These are phyloP conservation scores for Pipistrellus pygmaeus DNA, from an alignment of 2,797 vertebrate species.

Conservation along the genomic window DNA sequence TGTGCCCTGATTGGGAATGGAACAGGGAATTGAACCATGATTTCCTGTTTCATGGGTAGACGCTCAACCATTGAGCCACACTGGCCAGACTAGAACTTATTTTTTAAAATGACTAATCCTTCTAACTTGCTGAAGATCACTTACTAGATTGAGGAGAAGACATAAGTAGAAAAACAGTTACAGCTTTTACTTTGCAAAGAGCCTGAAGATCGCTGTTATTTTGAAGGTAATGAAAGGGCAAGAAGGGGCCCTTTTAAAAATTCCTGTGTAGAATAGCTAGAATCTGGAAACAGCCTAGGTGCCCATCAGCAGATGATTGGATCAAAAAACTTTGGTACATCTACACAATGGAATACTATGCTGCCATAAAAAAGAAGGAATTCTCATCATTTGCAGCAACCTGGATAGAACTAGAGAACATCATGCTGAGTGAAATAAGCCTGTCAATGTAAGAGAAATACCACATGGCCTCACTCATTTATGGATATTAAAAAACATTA, in stretches of 20 bases:
- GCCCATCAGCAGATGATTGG: too few species aligned
- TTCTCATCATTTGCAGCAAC: too few species aligned
- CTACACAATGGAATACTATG: too few species aligned
- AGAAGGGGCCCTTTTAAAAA: background rate
- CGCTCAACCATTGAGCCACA: background rate
- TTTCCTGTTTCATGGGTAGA: background rate
- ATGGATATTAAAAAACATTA: too few species aligned
- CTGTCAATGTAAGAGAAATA: too few species aligned
- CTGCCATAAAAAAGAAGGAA: too few species aligned
- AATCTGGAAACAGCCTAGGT: too few species aligned
- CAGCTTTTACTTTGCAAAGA: conserved; percentile 31
- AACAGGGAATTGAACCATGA: background rate
- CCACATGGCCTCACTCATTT: too few species aligned
- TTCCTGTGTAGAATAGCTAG: too few species aligned
- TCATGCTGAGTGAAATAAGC: too few species aligned
- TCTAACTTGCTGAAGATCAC: conserved; percentile 34
- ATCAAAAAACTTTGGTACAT: too few species aligned
- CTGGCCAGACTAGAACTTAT: background rate
- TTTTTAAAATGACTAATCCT: conserved; percentile 2
- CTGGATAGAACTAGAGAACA: too few species aligned
- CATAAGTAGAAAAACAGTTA: background rate
- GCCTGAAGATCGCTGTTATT: conserved; percentile 17
- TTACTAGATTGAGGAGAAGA: conserved; percentile 18
- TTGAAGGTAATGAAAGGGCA: conserved; percentile 28
- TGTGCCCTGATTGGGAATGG: background rate